phyloP scores from a whole-genome alignment of 2,113 vertebrate genomes.

The Tenrec ecaudatus region DNA sequence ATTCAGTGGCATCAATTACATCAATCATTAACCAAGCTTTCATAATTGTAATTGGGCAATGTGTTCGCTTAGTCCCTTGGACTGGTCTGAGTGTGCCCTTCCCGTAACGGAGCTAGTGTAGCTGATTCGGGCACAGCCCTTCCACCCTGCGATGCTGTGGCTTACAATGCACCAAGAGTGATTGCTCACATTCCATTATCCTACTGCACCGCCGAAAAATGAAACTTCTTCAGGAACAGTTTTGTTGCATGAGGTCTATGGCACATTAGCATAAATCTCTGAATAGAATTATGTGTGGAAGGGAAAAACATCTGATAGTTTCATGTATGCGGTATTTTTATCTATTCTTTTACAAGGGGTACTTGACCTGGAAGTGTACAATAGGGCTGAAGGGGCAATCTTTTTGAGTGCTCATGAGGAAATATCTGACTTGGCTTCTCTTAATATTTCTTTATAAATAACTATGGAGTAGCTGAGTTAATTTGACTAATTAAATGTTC shows the following conservation, averaged over 20 bases:
- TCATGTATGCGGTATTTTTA: conserved; percentile 36
- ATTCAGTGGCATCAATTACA: neutral
- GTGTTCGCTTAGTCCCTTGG: neutral
- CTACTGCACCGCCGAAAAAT: neutral
- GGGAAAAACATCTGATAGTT: conserved; percentile 27
- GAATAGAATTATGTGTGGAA: neutral
- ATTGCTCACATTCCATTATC: neutral
- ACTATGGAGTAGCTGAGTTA: conserved; percentile 37
- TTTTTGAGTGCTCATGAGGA: conserved; percentile 15
- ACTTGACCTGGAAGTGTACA: conserved; percentile 43
- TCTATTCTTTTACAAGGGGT: conserved; percentile 52
- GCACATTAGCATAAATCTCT: conserved; percentile 40
- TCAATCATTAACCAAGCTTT: neutral
- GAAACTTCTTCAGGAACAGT: neutral
- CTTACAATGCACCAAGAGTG: neutral
- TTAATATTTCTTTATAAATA: conserved; percentile 50
- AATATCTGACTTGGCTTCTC: conserved; percentile 50
- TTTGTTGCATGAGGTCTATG: conserved; percentile 23
- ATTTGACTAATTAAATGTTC: conserved; percentile 66
- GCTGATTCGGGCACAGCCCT: neutral
- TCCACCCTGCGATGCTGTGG: neutral
- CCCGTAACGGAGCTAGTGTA: neutral
- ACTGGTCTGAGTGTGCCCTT: neutral
- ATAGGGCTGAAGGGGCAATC: neutral
- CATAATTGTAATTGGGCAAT: neutral